A percentile compares a stretch with the other conserved stretches of the same genome.
phyloP scores from a whole-genome alignment of 2,888 invertebrate species.

The Scaptomyza cyrtandrae region DNA sequence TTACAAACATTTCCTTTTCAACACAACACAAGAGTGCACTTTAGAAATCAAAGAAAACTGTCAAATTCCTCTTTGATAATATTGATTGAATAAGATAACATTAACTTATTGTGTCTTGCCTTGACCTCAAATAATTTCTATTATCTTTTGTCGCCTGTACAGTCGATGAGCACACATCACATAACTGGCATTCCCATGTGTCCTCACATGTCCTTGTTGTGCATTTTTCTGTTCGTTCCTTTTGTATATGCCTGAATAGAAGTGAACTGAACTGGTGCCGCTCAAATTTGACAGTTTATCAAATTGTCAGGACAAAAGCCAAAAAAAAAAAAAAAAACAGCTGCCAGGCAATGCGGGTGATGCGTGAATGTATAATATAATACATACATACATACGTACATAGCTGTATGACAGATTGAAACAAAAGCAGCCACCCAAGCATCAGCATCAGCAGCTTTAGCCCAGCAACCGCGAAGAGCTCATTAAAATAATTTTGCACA shows the following conservation, averaged over 20 bases:
- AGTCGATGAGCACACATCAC: not conserved
- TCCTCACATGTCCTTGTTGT: slow-evolving; percentile 19
- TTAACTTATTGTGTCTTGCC: too few relatives aligned
- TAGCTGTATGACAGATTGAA: not conserved
- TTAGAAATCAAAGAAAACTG: too few relatives aligned
- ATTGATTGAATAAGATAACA: not conserved
- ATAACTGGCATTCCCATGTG: slow-evolving; percentile 18
- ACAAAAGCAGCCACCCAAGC: not conserved
- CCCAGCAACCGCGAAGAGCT: slow-evolving; percentile 51
- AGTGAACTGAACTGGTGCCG: slow-evolving; percentile 33
- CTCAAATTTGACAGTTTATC: slow-evolving; percentile 65
- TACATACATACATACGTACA: not conserved
- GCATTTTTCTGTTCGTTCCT: slow-evolving; percentile 21
- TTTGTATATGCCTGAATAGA: slow-evolving; percentile 18
- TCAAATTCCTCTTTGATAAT: not conserved
- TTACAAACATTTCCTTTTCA: too few relatives aligned
- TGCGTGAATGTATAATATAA: not conserved
- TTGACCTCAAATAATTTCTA: not conserved
- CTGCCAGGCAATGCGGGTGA: slow-evolving; percentile 41
- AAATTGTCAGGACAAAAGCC: slow-evolving; percentile 59
- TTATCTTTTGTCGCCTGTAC: slow-evolving; percentile 25
- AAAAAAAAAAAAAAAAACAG: slow-evolving; percentile 30
- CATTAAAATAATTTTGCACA: slow-evolving; percentile 77
- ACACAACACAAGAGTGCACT: too few relatives aligned
- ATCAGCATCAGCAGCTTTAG: slow-evolving; percentile 1